Conservation (phyloP, 2,888 invertebrate species). For the Dinocampus coccinellae region DNA sequence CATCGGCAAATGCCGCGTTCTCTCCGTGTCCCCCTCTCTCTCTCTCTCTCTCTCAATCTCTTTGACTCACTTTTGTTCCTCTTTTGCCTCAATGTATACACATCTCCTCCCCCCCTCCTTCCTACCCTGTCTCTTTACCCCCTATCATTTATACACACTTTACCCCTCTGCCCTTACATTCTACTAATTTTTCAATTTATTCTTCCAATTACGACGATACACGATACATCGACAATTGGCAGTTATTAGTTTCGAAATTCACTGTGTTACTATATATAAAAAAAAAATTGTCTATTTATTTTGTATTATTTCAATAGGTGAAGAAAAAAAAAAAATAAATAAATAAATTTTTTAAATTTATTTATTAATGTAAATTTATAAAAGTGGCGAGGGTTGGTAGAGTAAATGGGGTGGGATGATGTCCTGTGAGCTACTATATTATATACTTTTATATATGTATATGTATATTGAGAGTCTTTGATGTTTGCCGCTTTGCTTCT, state of each 20-base stretch:
- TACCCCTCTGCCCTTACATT: slow-evolving; percentile 46
- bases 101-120: slow-evolving; percentile 7
- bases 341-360: too few relatives aligned
- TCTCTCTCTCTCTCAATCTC: background rate
- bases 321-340: too few relatives aligned
- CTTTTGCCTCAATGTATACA: background rate
- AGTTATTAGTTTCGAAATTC: slow-evolving; percentile 59
- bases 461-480: slow-evolving; percentile 64
- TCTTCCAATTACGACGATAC: slow-evolving; percentile 61
- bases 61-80: too few relatives aligned
- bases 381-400: slow-evolving; percentile 23
- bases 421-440: background rate
- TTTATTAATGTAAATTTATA: background rate
- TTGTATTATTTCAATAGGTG: background rate
- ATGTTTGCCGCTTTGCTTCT: slow-evolving; percentile 69
- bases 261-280: too few relatives aligned
- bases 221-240: slow-evolving; percentile 62
- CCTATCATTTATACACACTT: too few relatives aligned
- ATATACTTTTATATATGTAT: background rate
- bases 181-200: slow-evolving; percentile 68
- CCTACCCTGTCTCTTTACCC: background rate
- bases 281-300: background rate
- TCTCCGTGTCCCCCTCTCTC: slow-evolving; percentile 26
- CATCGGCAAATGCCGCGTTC: slow-evolving; percentile 50
- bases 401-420: slow-evolving; percentile 27